Conservation (phyloP, 2,797 vertebrate species). For the Sitta carolinensis region DNA sequence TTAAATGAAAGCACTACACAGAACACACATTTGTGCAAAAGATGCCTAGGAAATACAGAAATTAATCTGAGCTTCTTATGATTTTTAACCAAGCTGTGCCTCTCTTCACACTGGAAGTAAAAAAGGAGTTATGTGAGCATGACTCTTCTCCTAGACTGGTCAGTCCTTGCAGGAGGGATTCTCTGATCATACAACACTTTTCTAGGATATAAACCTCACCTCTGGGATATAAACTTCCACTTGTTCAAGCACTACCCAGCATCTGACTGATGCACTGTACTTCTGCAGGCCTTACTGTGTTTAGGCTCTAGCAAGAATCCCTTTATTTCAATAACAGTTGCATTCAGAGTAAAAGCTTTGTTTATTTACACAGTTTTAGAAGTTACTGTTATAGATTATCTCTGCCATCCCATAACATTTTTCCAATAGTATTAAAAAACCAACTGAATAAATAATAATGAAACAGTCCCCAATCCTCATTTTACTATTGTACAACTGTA, state of each 20-base stretch:
- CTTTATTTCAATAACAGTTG: background rate
- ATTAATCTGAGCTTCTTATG: background rate
- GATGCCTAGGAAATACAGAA: background rate
- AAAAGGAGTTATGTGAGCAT: rapidly evolving
- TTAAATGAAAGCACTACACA: background rate
- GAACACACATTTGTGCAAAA: background rate
- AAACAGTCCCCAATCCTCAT: background rate
- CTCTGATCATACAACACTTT: background rate
- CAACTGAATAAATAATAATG: background rate
- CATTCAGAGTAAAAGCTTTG: background rate
- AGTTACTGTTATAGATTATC: background rate
- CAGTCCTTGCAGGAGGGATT: background rate
- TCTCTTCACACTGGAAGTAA: background rate
- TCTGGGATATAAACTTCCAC: background rate
- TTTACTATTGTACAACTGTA: background rate
- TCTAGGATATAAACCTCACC: background rate
- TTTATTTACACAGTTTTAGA: background rate
- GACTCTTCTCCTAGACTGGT: background rate
- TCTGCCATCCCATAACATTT: background rate
- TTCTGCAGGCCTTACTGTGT: background rate
- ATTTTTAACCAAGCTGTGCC: background rate
- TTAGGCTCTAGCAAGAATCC: background rate
- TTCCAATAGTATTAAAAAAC: background rate
- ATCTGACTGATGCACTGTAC: background rate
- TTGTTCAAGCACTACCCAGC: background rate